Base-by-base conservation (phyloP, 2,113 vertebrate genomes). In the Rhineura floridana region DNA sequence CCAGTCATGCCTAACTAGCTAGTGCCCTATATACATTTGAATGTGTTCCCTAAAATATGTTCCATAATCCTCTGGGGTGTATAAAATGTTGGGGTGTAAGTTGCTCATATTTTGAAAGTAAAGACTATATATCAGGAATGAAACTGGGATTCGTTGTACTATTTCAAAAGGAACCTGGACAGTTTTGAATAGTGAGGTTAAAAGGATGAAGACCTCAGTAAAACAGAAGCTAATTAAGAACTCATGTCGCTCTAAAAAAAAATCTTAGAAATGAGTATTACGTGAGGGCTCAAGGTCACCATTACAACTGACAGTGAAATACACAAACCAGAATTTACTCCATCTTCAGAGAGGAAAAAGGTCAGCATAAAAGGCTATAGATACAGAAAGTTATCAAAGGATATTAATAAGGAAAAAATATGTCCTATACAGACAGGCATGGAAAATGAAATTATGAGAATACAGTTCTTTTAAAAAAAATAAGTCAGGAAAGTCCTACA, bases 111-210 rank as follows among this genome's bases (percentile, higher is more conserved):
- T 94, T 90, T 88, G 72, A 81, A 78, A 76, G 85, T 86, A 81
- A 76, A 0, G 0, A 86, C 13, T 25, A 23, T 63, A 82, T 92
- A 92, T 82, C 52, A 87, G 70, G 46, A 92, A 52, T 72, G 85
- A 86, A 91, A 91, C 44, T 12, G 59, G 91, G 36, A 92, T 9
- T 2, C 88, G 25, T 85, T 91, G 9, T 82, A 44, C 86, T 25
- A 1, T 15, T 5, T 84, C 67, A 92, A 73, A 94, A 81, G 39
- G 82, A 73, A 90, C 6, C 92, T 59, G 91, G 42, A 72, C 25
- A 89, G 86, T 91, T 92, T 85, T 80, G 94, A 93, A 93, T 65
- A 87, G 81, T 83, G 82, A 91, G 95, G 50, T 86, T 83, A 69
- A 90, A 52, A 81, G 83, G 84, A 95, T 62, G 33, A 81, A 88